A percentile compares a stretch with the other conserved stretches of the same genome.
These are phyloP conservation scores for Sebastes taczanowskii DNA, from an alignment of 2,797 vertebrate species.

Conservation along the genomic window DNA sequence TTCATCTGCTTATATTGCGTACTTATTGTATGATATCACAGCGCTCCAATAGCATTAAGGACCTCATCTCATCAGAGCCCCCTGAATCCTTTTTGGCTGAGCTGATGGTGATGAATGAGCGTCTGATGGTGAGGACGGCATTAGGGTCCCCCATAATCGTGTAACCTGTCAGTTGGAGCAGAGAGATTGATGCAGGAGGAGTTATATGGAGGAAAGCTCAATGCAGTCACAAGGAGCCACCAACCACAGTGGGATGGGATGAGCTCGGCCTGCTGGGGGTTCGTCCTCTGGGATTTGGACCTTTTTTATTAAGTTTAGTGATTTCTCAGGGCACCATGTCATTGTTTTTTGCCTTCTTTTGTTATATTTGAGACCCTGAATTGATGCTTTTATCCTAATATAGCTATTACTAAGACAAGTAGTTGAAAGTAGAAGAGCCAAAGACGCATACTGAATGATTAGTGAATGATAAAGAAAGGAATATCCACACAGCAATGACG, in stretches of 20 bases:
- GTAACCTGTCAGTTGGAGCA: conserved; percentile 69
- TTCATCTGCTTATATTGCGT: conserved; percentile 24
- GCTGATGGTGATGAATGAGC: conserved; percentile 73
- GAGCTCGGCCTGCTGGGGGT: not conserved
- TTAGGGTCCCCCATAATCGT: conserved; percentile 71
- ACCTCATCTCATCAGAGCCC: conserved; percentile 39
- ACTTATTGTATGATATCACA: conserved; percentile 46
- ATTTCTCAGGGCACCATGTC: conserved; percentile 1
- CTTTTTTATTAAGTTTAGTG: conserved; percentile 45
- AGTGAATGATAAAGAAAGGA: not conserved
- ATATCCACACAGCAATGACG: not conserved
- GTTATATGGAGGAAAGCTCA: conserved; percentile 22
- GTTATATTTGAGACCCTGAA: not conserved
- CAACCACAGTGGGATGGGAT: not conserved
- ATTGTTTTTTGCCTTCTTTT: conserved; percentile 11
- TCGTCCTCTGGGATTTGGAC: conserved; percentile 40
- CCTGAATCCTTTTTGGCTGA: conserved; percentile 7
- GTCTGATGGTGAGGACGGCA: conserved; percentile 56
- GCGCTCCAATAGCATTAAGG: conserved; percentile 38
- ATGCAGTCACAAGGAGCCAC: not conserved
- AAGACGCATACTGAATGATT: not conserved
- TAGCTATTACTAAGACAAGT: not conserved
- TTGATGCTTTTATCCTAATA: not conserved
- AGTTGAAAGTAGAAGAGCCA: not conserved
- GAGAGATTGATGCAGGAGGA: conserved; percentile 71